phyloP scores from a whole-genome alignment of 64 coral and sea anemone species.

The Montipora sp. region DNA sequence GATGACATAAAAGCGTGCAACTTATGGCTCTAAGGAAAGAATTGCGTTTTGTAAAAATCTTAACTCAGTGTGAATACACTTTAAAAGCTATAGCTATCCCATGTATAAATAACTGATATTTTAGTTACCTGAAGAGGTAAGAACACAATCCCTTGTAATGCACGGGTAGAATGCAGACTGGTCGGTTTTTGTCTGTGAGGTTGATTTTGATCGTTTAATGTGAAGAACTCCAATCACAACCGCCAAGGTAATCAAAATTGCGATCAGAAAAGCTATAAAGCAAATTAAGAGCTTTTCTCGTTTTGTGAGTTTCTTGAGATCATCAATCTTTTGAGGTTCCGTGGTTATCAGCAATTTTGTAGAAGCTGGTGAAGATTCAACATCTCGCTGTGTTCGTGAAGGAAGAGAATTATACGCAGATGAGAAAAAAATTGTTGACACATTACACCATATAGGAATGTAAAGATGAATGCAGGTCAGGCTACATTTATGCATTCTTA shows the following conservation, averaged over 20 bases:
- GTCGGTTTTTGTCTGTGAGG: neutral
- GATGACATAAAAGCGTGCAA: no score
- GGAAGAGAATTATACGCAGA: no score
- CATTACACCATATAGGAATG: no score
- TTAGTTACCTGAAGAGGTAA: slow-evolving; percentile 28
- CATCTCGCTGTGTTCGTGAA: neutral
- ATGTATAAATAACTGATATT: neutral
- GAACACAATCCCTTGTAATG: slow-evolving; percentile 25
- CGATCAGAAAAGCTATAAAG: slow-evolving; percentile 20
- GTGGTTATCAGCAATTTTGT: slow-evolving; percentile 9
- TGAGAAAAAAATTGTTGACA: no score
- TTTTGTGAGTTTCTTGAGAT: neutral
- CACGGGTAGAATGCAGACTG: neutral
- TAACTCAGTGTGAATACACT: no score
- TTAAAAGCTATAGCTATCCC: no score
- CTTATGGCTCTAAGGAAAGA: no score
- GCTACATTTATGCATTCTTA: no score
- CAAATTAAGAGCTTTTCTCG: neutral
- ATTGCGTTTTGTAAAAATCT: no score
- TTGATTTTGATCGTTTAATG: neutral
- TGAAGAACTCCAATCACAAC: slow-evolving; percentile 20
- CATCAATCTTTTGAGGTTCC: neutral
- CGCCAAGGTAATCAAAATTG: slow-evolving; percentile 18
- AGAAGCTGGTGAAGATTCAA: neutral
- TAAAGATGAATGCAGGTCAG: no score